Evolutionary conservation across 2,113 vertebrate species (phyloP).

Genomic region (Ochotona curzoniae): DNA sequence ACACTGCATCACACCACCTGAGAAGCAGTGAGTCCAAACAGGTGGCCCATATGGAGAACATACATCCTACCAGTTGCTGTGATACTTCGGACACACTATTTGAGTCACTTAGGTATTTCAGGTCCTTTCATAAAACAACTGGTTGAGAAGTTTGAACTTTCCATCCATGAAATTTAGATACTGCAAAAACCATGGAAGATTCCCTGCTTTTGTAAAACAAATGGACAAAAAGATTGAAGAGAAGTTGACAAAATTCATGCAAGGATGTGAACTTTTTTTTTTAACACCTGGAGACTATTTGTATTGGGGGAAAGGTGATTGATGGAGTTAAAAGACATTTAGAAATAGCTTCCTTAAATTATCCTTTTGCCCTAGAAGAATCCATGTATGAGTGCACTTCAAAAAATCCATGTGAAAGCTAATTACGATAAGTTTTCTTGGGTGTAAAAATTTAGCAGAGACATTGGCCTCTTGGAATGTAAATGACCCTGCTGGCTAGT

Average conservation of each 20-base stretch:
- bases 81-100: neutral
- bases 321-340: neutral
- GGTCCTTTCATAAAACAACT: neutral
- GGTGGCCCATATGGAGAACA: neutral
- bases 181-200: neutral
- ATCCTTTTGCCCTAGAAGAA: neutral
- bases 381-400: neutral
- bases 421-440: no score
- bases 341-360: neutral
- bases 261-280: neutral
- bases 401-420: no score
- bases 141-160: neutral
- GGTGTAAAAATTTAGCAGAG: neutral
- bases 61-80: neutral
- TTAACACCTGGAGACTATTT: neutral
- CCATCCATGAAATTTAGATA: neutral
- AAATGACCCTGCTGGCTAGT: neutral
- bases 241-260: neutral
- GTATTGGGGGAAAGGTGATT: neutral
- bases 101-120: neutral
- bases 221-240: neutral
- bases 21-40: neutral
- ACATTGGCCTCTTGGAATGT: neutral
- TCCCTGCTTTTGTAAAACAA: neutral
- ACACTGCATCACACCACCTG: constrained; percentile 1